Percentiles rank a stretch among this genome's conserved stretches.
phyloP scores from a whole-genome alignment of 2,888 invertebrate species.

The Nymphalis urticae region DNA sequence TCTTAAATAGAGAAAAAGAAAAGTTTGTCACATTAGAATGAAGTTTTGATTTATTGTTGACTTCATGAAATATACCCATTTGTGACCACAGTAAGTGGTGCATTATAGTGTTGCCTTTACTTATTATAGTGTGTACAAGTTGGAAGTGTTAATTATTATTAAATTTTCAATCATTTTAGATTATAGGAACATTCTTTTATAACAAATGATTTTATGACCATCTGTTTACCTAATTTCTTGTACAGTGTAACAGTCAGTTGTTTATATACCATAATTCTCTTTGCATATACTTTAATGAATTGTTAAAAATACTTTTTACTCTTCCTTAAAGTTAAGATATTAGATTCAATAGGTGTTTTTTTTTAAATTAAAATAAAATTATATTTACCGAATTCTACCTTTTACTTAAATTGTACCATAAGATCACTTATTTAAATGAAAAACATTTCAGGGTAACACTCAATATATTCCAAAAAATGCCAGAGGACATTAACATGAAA shows the following conservation, averaged over 20 bases:
- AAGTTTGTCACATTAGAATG: constrained; percentile 59
- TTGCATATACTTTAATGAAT: constrained; percentile 57
- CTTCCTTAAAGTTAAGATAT: constrained; percentile 34
- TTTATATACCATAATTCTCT: constrained; percentile 39
- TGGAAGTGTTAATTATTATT: constrained; percentile 54
- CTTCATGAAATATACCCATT: constrained; percentile 54
- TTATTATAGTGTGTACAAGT: constrained; percentile 34
- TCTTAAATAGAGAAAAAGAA: constrained; percentile 58
- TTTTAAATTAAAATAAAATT: constrained; percentile 60
- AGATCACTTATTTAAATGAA: constrained; percentile 39
- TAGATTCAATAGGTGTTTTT: constrained; percentile 62
- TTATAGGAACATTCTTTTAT: constrained; percentile 71
- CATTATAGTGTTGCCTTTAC: constrained; percentile 23
- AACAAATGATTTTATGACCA: constrained; percentile 51
- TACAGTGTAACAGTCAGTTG: constrained; percentile 60
- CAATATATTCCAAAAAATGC: constrained; percentile 74
- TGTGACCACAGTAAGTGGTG: constrained; percentile 28
- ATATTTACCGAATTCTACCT: constrained; percentile 4
- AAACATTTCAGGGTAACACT: constrained; percentile 64
- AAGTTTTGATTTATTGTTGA: constrained; percentile 64
- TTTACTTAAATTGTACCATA: not conserved
- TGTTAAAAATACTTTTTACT: constrained; percentile 56
- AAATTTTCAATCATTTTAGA: constrained; percentile 60
- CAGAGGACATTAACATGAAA: constrained; percentile 55
- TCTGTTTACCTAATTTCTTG: constrained; percentile 47